These are phyloP conservation scores for Salpingus planirostris DNA, from an alignment of 2,888 invertebrate genomes.

Conservation along the genomic window DNA sequence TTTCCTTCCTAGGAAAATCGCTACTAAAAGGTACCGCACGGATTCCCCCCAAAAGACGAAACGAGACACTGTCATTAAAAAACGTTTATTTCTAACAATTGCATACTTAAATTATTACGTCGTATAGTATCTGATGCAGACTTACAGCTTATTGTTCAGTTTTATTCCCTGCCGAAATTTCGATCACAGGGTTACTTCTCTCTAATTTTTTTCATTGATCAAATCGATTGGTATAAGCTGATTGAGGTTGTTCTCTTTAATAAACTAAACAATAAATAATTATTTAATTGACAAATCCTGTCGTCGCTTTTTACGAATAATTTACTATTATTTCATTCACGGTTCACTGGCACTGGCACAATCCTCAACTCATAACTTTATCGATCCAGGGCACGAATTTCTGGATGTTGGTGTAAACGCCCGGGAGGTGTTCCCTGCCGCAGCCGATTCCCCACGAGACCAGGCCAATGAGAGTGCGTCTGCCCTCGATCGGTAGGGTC, in stretches of 20 bases:
- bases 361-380: conserved; percentile 58
- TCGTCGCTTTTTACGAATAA: conserved; percentile 10
- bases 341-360: conserved; percentile 15
- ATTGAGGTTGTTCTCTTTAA: conserved; percentile 5
- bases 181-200: conserved; percentile 18
- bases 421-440: conserved; percentile 80
- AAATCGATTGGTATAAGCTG: too few species aligned
- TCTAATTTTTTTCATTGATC: too few species aligned
- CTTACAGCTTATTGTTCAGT: conserved; percentile 21
- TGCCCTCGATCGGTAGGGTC: conserved; percentile 76
- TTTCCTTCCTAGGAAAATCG: too few species aligned
- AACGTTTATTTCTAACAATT: too few species aligned
- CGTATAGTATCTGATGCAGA: conserved; percentile 32
- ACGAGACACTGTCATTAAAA: too few species aligned
- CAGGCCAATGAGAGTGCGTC: conserved; percentile 78
- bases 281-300: conserved; percentile 2
- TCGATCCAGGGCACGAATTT: conserved; percentile 89
- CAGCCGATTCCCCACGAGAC: conserved; percentile 92
- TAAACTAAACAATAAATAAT: conserved; percentile 9
- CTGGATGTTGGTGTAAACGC: conserved; percentile 88
- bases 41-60: too few species aligned
- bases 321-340: conserved; percentile 7
- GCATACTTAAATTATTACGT: too few species aligned
- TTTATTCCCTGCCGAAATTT: conserved; percentile 17
- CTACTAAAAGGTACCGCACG: too few species aligned